Conservation (phyloP, 2,113 vertebrate genomes). For the Sarotherodon lohbergeri region DNA sequence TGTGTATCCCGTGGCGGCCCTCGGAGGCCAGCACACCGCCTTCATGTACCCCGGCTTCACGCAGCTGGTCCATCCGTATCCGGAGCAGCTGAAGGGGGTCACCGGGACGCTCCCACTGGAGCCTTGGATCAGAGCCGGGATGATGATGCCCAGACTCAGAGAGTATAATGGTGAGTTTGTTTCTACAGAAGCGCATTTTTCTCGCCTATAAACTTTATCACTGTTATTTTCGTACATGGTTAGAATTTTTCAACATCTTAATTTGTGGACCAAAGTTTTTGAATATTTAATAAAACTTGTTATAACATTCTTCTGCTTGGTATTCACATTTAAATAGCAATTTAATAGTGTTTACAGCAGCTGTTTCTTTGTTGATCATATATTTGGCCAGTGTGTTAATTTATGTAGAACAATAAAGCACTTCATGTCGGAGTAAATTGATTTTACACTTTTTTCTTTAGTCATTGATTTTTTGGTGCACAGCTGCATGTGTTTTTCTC, state of each 20-base stretch:
- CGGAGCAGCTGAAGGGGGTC: slow-evolving; percentile 75
- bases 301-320: neutral
- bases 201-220: neutral
- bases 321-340: neutral
- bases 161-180: slow-evolving; percentile 67
- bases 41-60: slow-evolving; percentile 66
- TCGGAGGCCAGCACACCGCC: slow-evolving; percentile 67
- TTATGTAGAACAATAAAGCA: neutral
- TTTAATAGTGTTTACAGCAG: neutral
- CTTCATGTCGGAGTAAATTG: neutral
- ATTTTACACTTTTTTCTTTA: neutral
- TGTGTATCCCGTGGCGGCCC: slow-evolving; percentile 67
- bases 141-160: slow-evolving; percentile 70
- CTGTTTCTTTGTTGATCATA: neutral
- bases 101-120: slow-evolving; percentile 67
- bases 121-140: slow-evolving; percentile 76
- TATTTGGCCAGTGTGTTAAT: neutral
- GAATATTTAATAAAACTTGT: neutral
- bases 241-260: neutral
- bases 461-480: neutral
- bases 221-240: neutral
- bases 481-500: neutral
- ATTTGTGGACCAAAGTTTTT: neutral
- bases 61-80: slow-evolving; percentile 66
- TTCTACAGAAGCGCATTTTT: neutral